These are phyloP conservation scores for Pitta sordida DNA, from an alignment of 2,113 vertebrate genomes.

Conservation along the genomic window DNA sequence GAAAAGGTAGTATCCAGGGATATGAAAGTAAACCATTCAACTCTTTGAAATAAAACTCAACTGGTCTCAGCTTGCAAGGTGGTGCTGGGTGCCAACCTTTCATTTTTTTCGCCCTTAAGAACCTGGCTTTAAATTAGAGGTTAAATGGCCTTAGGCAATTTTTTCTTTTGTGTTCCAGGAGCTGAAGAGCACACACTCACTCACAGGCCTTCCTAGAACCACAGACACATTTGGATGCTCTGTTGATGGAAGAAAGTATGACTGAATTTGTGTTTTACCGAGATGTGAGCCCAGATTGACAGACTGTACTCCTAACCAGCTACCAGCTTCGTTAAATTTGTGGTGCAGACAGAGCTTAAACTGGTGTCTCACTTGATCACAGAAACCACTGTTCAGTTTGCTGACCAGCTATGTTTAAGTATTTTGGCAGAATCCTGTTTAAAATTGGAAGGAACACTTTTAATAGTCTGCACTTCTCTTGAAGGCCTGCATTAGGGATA, in stretches of 20 bases:
- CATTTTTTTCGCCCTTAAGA: not conserved
- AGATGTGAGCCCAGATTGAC: not conserved
- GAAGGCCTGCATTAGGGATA: not conserved
- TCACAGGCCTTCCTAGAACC: not conserved
- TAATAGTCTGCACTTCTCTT: conserved; percentile 1
- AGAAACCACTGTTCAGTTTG: conserved; percentile 4
- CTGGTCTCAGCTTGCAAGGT: not conserved
- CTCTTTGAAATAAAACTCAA: not conserved
- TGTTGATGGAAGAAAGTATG: not conserved
- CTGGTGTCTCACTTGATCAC: not conserved
- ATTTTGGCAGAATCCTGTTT: conserved; percentile 21
- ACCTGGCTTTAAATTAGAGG: not conserved
- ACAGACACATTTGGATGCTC: fast-evolving
- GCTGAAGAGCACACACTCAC: not conserved
- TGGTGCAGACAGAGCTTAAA: not conserved
- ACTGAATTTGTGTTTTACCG: not conserved
- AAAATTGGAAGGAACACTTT: conserved; percentile 34
- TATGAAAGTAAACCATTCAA: not conserved
- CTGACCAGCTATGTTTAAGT: not conserved
- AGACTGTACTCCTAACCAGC: not conserved
- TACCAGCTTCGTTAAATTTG: not conserved
- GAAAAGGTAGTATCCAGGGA: not conserved
- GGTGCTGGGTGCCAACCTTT: not conserved
- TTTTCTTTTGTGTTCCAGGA: not conserved
- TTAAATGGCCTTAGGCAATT: not conserved